These are phyloP conservation scores for Brenthis ino DNA, from an alignment of 2,888 invertebrate species.

Conservation along the genomic window DNA sequence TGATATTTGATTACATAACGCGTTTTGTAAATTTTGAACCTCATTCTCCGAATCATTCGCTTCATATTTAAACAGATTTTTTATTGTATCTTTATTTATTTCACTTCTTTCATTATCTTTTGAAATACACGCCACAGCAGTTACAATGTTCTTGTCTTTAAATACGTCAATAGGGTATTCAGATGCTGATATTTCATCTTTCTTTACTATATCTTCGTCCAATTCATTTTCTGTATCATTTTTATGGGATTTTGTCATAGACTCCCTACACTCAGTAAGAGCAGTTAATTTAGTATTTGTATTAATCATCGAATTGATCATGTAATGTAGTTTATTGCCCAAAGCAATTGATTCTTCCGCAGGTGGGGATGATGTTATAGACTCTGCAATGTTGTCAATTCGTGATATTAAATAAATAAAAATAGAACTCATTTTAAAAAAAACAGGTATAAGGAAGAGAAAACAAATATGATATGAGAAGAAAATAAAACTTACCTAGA, in stretches of 20 bases:
- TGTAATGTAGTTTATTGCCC: constrained; percentile 55
- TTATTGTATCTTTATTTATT: constrained; percentile 24
- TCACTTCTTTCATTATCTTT: constrained; percentile 37
- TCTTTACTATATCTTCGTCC: constrained; percentile 39
- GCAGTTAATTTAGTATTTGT: constrained; percentile 44
- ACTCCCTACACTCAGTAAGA: constrained; percentile 50
- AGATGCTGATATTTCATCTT: constrained; percentile 49
- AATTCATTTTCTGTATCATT: constrained; percentile 39
- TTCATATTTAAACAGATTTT: constrained; percentile 30
- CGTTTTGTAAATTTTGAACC: constrained; percentile 54
- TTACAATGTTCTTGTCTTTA: constrained; percentile 55
- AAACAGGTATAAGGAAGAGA: not conserved
- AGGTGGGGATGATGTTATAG: constrained; percentile 49
- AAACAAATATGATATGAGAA: not conserved
- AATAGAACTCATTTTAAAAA: too few relatives aligned
- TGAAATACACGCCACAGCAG: constrained; percentile 51
- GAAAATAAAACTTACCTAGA: constrained; percentile 46
- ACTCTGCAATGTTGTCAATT: constrained; percentile 44
- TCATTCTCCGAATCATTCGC: constrained; percentile 47
- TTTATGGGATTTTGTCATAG: constrained; percentile 38
- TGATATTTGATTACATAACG: constrained; percentile 53
- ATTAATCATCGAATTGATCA: constrained; percentile 54
- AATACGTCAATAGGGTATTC: constrained; percentile 54
- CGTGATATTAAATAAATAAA: too few relatives aligned
- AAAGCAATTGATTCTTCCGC: constrained; percentile 52